Percentiles rank a stretch among this genome's conserved stretches.
phyloP scores from a whole-genome alignment of 2,797 vertebrate genomes.

The Artibeus lituratus region DNA sequence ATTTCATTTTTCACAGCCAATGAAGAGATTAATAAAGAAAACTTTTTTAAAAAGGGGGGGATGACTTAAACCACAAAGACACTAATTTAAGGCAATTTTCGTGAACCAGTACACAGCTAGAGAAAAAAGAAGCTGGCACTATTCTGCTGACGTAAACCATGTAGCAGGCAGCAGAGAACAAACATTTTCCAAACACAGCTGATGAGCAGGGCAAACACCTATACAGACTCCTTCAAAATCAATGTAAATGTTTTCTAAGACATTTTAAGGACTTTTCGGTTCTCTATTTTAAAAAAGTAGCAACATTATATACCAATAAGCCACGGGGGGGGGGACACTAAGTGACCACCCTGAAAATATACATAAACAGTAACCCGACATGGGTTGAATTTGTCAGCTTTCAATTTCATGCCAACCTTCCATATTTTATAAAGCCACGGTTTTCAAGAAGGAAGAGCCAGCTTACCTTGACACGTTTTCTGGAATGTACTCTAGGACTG shows the following conservation, averaged over 20 bases:
- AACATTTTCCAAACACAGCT: constrained; percentile 55
- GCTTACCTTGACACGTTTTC: constrained; percentile 91
- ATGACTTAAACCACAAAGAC: constrained; percentile 21
- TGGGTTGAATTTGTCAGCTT: not conserved
- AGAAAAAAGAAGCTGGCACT: constrained; percentile 32
- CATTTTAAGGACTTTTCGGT: not conserved
- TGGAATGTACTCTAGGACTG: constrained; percentile 94
- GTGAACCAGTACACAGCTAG: not conserved
- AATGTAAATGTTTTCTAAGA: constrained; percentile 28
- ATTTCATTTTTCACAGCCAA: constrained; percentile 66
- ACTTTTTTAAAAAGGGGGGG: not conserved
- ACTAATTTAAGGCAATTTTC: not conserved
- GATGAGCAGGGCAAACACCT: constrained; percentile 9
- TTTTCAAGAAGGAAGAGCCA: not conserved
- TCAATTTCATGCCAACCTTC: not conserved
- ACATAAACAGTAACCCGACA: constrained; percentile 15
- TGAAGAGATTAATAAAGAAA: constrained; percentile 31
- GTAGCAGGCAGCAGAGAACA: constrained; percentile 65
- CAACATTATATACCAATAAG: constrained; percentile 27
- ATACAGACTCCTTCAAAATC: constrained; percentile 45
- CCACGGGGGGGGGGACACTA: not conserved
- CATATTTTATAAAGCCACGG: not conserved
- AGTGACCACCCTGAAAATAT: constrained; percentile 26
- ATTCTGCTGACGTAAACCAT: constrained; percentile 66
- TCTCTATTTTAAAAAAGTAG: not conserved